These are phyloP conservation scores for Dorcus hopei DNA, from an alignment of 2,888 invertebrate genomes.

Conservation along the genomic window DNA sequence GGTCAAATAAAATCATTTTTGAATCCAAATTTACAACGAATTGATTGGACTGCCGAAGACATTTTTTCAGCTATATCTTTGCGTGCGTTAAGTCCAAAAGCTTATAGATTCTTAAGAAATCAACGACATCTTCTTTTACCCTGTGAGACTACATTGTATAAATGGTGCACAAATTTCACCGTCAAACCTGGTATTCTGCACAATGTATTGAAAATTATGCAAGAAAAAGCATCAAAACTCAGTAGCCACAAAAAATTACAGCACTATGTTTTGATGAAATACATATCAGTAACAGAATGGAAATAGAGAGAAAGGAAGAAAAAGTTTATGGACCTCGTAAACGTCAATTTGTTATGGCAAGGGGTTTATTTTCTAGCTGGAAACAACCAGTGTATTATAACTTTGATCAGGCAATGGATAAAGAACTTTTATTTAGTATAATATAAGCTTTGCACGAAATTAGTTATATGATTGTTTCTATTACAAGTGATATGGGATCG, in stretches of 20 bases:
- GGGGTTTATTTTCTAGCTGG: constrained; percentile 9
- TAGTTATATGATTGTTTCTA: constrained; percentile 10
- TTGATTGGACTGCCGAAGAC: constrained; percentile 15
- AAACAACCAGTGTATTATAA: constrained; percentile 17
- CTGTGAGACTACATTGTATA: constrained; percentile 4
- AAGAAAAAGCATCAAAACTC: constrained; percentile 2
- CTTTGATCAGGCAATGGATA: constrained; percentile 10
- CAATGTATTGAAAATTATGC: constrained; percentile 7
- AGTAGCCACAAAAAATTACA: background rate
- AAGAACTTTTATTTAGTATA: constrained; percentile 5
- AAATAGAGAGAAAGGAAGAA: background rate
- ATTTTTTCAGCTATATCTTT: constrained; percentile 19
- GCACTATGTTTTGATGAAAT: constrained; percentile 5
- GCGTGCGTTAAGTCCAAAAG: constrained; percentile 18
- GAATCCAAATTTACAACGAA: background rate
- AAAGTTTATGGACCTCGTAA: background rate
- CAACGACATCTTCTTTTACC: constrained; percentile 3
- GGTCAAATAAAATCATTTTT: constrained; percentile 10
- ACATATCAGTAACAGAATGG: background rate
- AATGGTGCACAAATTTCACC: background rate
- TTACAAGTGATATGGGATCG: constrained; percentile 7
- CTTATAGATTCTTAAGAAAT: constrained; percentile 17
- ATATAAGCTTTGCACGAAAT: constrained; percentile 1
- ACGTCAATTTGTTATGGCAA: background rate
- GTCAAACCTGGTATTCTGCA: constrained; percentile 11